phyloP scores from a whole-genome alignment of 2,113 vertebrate genomes.

The Scophthalmus maximus region DNA sequence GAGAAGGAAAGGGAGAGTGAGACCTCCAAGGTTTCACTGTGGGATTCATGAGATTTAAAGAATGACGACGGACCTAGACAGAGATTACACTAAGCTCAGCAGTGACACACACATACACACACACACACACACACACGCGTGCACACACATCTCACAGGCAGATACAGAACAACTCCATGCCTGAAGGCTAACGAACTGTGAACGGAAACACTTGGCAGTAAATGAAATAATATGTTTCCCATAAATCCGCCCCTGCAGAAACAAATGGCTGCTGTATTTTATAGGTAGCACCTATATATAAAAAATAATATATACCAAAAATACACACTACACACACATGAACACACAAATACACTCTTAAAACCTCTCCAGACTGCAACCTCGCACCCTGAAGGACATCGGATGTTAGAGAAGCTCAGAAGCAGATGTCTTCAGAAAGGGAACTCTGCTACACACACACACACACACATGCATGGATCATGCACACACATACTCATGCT shows the following conservation, averaged over 20 bases:
- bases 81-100: conserved; percentile 30
- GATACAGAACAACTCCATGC: conserved; percentile 15
- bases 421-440: conserved; percentile 56
- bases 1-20: conserved; percentile 1
- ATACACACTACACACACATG: conserved; percentile 19
- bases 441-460: conserved; percentile 52
- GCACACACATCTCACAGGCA: background rate
- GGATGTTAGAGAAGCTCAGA: conserved; percentile 50
- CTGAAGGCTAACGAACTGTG: conserved; percentile 17
- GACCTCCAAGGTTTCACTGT: conserved; percentile 39
- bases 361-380: conserved; percentile 34
- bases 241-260: conserved; percentile 28
- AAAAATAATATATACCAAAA: background rate
- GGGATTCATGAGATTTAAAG: conserved; percentile 50
- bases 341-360: background rate
- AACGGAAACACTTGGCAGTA: conserved; percentile 31
- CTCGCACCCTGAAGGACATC: conserved; percentile 36
- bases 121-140: background rate
- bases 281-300: conserved; percentile 10
- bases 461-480: background rate
- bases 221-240: conserved; percentile 36
- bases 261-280: conserved; percentile 32
- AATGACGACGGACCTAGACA: conserved; percentile 24
- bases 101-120: conserved; percentile 12
- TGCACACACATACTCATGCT: background rate